Conservation (phyloP, 1,140 invertebrate genomes). For the Drosophila guanche region DNA sequence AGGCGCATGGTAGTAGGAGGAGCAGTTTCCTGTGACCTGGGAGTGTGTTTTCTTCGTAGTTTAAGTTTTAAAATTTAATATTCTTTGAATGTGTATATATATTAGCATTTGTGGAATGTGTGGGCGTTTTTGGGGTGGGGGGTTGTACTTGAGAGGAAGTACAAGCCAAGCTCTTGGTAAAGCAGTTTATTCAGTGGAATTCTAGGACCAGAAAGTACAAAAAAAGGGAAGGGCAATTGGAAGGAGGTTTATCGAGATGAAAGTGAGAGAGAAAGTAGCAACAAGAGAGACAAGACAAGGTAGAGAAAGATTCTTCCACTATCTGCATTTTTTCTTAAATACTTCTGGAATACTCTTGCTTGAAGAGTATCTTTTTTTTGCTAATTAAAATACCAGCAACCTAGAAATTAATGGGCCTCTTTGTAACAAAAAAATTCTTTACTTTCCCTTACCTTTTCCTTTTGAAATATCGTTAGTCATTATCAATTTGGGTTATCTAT, state of each 20-base stretch:
- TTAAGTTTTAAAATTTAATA: slow-evolving; percentile 73
- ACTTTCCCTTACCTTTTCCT: no score
- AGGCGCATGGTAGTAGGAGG: background rate
- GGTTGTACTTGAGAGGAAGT: slow-evolving; percentile 16
- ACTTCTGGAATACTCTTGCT: background rate
- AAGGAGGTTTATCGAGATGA: slow-evolving; percentile 8
- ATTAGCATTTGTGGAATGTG: slow-evolving; percentile 57
- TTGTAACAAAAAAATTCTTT: no score
- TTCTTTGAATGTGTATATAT: slow-evolving; percentile 42
- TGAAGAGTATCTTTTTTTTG: no score
- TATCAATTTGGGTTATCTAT: slow-evolving; percentile 21
- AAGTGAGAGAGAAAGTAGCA: slow-evolving; percentile 5
- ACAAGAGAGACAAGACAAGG: no score
- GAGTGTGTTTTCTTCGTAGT: slow-evolving; percentile 61
- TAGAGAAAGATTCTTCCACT: no score
- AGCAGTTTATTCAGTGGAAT: slow-evolving; percentile 39
- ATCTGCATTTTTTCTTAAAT: no score
- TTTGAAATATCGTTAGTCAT: background rate
- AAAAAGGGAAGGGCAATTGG: no score
- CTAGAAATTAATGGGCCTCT: no score
- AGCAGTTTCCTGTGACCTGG: slow-evolving; percentile 27
- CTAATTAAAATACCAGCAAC: no score
- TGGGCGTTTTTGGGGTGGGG: slow-evolving; percentile 15
- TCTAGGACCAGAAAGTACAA: background rate
- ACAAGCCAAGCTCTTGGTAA: slow-evolving; percentile 26